Percentiles rank a stretch among this genome's conserved stretches.
These are phyloP conservation scores for Drosophila nigritarsus DNA, from an alignment of 2,888 invertebrate species.

Conservation along the genomic window DNA sequence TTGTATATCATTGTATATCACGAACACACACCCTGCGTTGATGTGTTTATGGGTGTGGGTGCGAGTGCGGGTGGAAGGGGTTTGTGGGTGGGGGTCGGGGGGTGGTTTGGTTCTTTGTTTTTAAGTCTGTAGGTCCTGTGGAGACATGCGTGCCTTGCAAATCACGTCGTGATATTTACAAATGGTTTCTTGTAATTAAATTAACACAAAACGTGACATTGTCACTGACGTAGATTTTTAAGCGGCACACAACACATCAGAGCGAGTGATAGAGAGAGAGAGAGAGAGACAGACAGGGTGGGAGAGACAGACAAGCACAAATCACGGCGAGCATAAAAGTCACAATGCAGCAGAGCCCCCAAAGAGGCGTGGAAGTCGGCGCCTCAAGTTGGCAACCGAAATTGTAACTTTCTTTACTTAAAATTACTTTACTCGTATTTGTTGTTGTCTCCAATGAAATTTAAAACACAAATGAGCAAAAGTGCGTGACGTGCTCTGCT, in stretches of 20 bases:
- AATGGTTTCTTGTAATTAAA: conserved; percentile 80
- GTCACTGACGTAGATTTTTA: conserved; percentile 78
- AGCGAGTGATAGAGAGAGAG: conserved; percentile 4
- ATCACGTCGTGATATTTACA: conserved; percentile 80
- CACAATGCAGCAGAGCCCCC: conserved; percentile 56
- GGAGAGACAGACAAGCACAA: conserved; percentile 38
- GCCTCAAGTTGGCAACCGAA: conserved; percentile 56
- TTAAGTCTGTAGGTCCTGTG: background rate
- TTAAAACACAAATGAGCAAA: conserved; percentile 79
- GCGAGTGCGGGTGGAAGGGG: conserved; percentile 7
- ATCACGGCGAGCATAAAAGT: conserved; percentile 59
- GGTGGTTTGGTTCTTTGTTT: background rate
- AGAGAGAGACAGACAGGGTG: background rate
- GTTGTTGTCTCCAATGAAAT: conserved; percentile 70
- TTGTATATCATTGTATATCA: conserved; percentile 60
- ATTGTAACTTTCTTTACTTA: conserved; percentile 71
- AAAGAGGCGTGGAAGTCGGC: conserved; percentile 44
- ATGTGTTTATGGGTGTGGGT: conserved; percentile 8
- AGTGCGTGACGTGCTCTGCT: conserved; percentile 63
- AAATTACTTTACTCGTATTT: conserved; percentile 44
- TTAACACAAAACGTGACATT: conserved; percentile 80
- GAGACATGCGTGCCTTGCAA: conserved; percentile 68
- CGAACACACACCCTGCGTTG: conserved; percentile 11
- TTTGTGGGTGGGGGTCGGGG: background rate
- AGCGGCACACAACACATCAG: conserved; percentile 49